A percentile compares a stretch with the other conserved stretches of the same genome.
Conservation (phyloP, 2,113 vertebrate species). For the Sebastes schlegelii region DNA sequence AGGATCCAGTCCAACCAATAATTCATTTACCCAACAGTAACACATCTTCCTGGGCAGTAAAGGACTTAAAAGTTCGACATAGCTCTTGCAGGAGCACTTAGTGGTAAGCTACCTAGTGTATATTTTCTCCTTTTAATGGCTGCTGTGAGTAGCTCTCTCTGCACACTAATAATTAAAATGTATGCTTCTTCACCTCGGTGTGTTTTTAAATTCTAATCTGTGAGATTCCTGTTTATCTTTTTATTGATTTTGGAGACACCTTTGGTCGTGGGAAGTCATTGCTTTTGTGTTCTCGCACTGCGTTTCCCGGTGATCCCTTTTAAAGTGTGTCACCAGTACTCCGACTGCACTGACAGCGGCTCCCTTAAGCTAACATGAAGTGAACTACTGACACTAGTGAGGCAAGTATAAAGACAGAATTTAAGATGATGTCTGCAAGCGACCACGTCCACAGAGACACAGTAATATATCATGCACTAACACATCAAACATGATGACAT, state of each 20-base stretch:
- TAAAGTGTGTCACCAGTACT: slow-evolving; percentile 25
- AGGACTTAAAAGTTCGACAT: slow-evolving; percentile 72
- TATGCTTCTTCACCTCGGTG: slow-evolving; percentile 46
- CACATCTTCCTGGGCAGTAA: slow-evolving; percentile 72
- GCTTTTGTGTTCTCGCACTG: slow-evolving; percentile 28
- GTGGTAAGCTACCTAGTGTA: slow-evolving; percentile 62
- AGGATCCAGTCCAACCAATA: slow-evolving; percentile 73
- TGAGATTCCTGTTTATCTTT: slow-evolving; percentile 54
- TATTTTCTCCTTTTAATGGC: slow-evolving; percentile 69
- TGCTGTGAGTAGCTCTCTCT: slow-evolving; percentile 59
- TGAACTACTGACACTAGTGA: slow-evolving; percentile 41
- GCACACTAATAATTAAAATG: slow-evolving; percentile 62
- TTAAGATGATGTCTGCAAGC: slow-evolving; percentile 17
- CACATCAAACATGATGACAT: slow-evolving; percentile 28
- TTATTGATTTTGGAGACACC: slow-evolving; percentile 48
- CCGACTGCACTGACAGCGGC: slow-evolving; percentile 26
- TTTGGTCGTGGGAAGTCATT: slow-evolving; percentile 11
- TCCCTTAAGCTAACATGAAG: slow-evolving; percentile 38
- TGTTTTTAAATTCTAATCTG: slow-evolving; percentile 59
- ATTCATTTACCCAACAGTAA: slow-evolving; percentile 73
- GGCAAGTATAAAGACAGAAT: slow-evolving; percentile 35
- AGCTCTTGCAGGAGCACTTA: slow-evolving; percentile 71
- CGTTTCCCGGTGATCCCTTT: slow-evolving; percentile 38
- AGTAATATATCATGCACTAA: slow-evolving; percentile 16
- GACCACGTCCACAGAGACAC: slow-evolving; percentile 12